Evolutionary conservation across 2,113 vertebrate species (phyloP).

Genomic region (Zosterops borbonicus): DNA sequence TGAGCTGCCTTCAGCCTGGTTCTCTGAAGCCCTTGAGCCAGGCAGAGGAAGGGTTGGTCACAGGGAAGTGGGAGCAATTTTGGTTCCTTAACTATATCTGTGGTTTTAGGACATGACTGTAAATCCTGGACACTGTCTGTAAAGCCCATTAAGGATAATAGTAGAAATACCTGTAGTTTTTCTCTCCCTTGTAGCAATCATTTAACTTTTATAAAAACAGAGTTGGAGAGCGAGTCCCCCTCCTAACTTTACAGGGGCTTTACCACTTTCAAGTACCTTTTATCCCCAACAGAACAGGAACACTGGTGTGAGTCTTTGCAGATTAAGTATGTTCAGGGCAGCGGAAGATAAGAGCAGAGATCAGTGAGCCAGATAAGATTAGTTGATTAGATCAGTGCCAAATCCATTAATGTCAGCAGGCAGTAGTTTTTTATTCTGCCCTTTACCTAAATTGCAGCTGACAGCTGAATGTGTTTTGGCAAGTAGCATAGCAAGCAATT

Average conservation of each 20-base stretch:
- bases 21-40: neutral
- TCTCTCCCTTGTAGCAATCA: neutral
- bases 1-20: neutral
- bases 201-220: neutral
- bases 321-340: neutral
- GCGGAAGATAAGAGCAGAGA: neutral
- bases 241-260: neutral
- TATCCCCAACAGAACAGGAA: neutral
- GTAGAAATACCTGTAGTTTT: neutral
- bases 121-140: neutral
- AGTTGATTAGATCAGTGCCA: conserved; percentile 50
- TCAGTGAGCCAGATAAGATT: conserved; percentile 2
- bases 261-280: neutral
- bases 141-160: neutral
- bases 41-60: neutral
- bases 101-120: neutral
- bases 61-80: neutral
- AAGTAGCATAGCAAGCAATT: neutral
- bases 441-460: conserved; percentile 48
- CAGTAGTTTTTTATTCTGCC: conserved; percentile 33
- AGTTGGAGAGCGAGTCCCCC: neutral
- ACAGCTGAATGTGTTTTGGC: conserved; percentile 55
- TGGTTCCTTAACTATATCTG: neutral
- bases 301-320: neutral
- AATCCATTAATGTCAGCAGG: conserved; percentile 34